phyloP scores from a whole-genome alignment of 2,797 vertebrate species.

The Pangasius mekongensis region DNA sequence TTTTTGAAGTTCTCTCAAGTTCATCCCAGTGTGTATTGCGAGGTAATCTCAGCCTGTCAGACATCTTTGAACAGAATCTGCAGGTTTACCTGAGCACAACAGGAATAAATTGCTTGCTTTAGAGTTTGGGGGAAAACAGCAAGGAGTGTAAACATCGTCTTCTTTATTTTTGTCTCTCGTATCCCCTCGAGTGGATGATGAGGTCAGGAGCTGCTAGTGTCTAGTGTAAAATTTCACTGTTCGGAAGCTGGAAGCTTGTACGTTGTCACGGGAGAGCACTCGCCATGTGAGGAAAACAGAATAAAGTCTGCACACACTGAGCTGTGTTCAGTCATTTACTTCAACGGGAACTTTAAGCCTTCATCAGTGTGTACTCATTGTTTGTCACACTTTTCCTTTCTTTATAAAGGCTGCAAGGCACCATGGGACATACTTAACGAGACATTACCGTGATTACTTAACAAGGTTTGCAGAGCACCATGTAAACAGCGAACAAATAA shows the following conservation, averaged over 20 bases:
- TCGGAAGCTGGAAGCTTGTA: slow-evolving; percentile 24
- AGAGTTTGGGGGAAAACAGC: slow-evolving; percentile 35
- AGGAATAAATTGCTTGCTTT: slow-evolving; percentile 42
- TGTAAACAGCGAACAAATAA: not conserved
- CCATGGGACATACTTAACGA: not conserved
- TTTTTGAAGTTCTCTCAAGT: slow-evolving; percentile 41
- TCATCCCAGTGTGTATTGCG: slow-evolving; percentile 29
- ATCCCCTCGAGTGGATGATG: slow-evolving; percentile 24
- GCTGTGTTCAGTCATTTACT: not conserved
- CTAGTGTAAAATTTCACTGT: slow-evolving; percentile 32
- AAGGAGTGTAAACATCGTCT: not conserved
- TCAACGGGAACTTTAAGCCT: not conserved
- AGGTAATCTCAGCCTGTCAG: slow-evolving; percentile 44
- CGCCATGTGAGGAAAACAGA: too few relatives aligned
- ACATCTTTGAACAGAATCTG: slow-evolving; percentile 43
- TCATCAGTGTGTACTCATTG: not conserved
- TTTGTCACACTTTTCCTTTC: not conserved
- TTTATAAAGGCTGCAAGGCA: not conserved
- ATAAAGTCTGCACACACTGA: not conserved
- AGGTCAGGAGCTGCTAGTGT: slow-evolving; percentile 32
- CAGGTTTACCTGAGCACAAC: slow-evolving; percentile 39
- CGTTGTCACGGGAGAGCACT: not conserved
- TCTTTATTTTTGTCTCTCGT: slow-evolving; percentile 22
- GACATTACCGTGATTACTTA: not conserved
- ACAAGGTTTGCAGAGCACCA: not conserved